Conservation (phyloP, 2,113 vertebrate species). For the Guaruba guarouba region DNA sequence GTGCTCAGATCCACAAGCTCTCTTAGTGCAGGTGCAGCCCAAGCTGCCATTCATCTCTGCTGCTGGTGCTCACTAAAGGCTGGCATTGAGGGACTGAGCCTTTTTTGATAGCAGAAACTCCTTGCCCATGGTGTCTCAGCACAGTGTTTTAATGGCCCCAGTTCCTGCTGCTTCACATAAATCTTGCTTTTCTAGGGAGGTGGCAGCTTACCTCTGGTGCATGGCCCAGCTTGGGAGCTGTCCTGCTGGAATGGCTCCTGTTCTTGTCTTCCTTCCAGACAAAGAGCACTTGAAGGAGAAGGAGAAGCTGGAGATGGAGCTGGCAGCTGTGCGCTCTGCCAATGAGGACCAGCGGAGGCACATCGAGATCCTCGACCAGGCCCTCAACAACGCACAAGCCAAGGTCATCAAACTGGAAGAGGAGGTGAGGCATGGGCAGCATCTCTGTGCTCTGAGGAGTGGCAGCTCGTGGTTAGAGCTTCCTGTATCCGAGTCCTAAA, state of each 20-base stretch:
- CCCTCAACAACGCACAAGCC: constrained; percentile 81
- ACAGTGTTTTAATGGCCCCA: neutral
- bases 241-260: constrained; percentile 31
- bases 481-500: neutral
- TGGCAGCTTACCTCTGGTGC: constrained; percentile 7
- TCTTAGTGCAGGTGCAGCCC: neutral
- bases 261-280: constrained; percentile 67
- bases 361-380: constrained; percentile 85
- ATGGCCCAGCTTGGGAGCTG: neutral
- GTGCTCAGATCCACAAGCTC: neutral
- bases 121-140: neutral
- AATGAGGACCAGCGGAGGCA: constrained; percentile 83
- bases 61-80: neutral
- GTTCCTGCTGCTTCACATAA: neutral
- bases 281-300: constrained; percentile 83
- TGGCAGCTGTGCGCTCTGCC: constrained; percentile 75
- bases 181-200: neutral
- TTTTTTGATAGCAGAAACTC: neutral
- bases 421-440: constrained; percentile 72
- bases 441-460: neutral
- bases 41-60: neutral
- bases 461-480: neutral
- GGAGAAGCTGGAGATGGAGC: constrained; percentile 82
- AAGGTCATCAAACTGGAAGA: constrained; percentile 84
- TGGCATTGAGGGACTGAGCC: neutral